A percentile compares a stretch with the other conserved stretches of the same genome.
Evolutionary conservation across 2,888 invertebrate genomes (phyloP).

Genomic region (Callyntrura sp.): DNA sequence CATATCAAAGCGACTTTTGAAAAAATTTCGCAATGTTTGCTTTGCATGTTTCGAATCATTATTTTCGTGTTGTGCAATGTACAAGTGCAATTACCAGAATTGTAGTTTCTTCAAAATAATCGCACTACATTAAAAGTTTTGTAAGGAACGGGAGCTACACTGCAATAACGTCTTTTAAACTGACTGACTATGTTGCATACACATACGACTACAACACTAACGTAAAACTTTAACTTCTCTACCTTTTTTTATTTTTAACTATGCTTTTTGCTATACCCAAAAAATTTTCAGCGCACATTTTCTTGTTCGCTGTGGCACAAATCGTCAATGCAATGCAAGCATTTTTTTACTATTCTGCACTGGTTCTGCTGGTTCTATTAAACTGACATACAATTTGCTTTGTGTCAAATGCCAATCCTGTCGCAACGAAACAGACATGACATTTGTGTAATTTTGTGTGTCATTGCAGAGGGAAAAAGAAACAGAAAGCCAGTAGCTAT

Average conservation of each 20-base stretch:
- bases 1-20: not conserved
- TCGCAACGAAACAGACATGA: slow-evolving; percentile 35
- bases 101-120: not conserved
- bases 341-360: too few relatives aligned
- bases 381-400: not conserved
- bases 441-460: slow-evolving; percentile 59
- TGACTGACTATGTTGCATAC: not conserved
- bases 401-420: slow-evolving; percentile 47
- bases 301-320: too few relatives aligned
- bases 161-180: not conserved
- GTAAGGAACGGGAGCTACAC: not conserved
- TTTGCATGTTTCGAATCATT: slow-evolving; percentile 62
- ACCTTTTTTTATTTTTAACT: not conserved
- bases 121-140: not conserved
- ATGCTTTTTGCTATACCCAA: too few relatives aligned
- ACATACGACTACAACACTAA: too few relatives aligned
- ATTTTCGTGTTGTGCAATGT: slow-evolving; percentile 35
- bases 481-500: slow-evolving; percentile 44
- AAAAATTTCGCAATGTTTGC: slow-evolving; percentile 59
- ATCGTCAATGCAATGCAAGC: too few relatives aligned
- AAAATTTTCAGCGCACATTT: too few relatives aligned
- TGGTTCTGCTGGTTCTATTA: not conserved
- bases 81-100: slow-evolving; percentile 12
- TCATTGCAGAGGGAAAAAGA: slow-evolving; percentile 48
- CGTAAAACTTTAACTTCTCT: too few relatives aligned